Conservation (phyloP, 2,113 vertebrate genomes). For the Apodemus speciosus region DNA sequence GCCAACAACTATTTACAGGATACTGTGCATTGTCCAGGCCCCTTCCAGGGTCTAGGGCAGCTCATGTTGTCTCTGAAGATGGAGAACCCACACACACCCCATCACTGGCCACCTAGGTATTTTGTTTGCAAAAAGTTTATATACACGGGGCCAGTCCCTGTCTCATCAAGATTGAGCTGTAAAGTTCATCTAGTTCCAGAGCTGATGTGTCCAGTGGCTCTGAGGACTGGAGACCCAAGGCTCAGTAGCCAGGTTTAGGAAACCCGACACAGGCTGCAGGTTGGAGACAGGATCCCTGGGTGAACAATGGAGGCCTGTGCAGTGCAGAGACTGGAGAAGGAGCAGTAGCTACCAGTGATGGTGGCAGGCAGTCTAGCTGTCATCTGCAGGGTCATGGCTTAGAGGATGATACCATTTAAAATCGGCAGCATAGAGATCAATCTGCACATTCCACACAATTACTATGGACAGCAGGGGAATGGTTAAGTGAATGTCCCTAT, state of each 20-base stretch:
- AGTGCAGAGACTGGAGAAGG: neutral
- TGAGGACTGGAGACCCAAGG: neutral
- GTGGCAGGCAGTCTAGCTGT: neutral
- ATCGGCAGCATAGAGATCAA: too few relatives aligned
- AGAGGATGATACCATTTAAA: too few relatives aligned
- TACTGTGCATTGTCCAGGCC: too few relatives aligned
- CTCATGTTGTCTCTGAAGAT: neutral
- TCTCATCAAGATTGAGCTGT: neutral
- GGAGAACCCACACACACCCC: neutral
- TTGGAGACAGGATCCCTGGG: rapidly evolving
- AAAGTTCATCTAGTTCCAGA: neutral
- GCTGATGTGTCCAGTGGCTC: neutral
- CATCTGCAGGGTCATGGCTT: too few relatives aligned
- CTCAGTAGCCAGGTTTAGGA: neutral
- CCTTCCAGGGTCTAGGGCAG: too few relatives aligned
- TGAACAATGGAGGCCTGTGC: neutral
- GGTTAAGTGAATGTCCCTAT: too few relatives aligned
- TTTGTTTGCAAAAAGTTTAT: neutral
- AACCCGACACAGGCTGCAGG: neutral
- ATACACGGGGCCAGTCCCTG: neutral
- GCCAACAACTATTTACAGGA: neutral
- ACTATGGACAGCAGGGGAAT: too few relatives aligned
- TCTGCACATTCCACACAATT: too few relatives aligned
- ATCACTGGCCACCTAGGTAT: neutral
- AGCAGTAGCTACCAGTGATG: too few relatives aligned